Evolutionary conservation across 2,797 vertebrate species (phyloP).

Genomic region (Gymnothorax javanicus): DNA sequence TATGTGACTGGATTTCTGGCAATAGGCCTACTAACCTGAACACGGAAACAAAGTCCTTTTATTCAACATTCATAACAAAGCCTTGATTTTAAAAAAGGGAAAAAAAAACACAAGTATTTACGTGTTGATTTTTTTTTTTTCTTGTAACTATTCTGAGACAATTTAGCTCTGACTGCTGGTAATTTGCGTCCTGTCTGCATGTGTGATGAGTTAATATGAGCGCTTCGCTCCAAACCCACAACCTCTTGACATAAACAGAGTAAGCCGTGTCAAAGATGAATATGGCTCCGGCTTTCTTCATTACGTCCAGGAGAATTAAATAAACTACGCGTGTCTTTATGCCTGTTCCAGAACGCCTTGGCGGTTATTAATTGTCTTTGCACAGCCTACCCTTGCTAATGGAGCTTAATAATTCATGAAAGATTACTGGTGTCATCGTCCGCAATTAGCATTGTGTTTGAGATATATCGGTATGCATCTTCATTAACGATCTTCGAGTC

Average conservation of each 20-base stretch:
- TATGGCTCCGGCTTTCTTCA: constrained; percentile 42
- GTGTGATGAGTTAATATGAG: constrained; percentile 13
- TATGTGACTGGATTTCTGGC: neutral
- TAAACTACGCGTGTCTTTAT: constrained; percentile 49
- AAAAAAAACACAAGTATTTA: neutral
- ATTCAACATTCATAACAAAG: neutral
- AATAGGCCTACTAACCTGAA: neutral
- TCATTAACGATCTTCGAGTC: constrained; percentile 69
- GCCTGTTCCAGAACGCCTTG: constrained; percentile 54
- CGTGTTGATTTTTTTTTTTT: neutral
- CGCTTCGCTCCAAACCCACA: neutral
- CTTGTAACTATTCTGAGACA: neutral
- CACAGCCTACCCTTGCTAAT: constrained; percentile 74
- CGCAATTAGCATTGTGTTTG: constrained; percentile 72
- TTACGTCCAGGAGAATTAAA: constrained; percentile 56
- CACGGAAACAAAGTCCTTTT: neutral
- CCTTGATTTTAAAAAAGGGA: neutral
- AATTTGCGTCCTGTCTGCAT: neutral
- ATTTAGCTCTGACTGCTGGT: neutral
- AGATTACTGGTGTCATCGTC: constrained; percentile 72
- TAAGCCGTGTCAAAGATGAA: neutral
- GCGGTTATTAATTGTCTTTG: constrained; percentile 52
- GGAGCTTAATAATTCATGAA: constrained; percentile 79
- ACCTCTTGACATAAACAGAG: neutral
- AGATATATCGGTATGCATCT: constrained; percentile 70